Evolutionary conservation across 2,113 vertebrate genomes (phyloP).

Genomic region (Hippoglossus stenolepis): DNA sequence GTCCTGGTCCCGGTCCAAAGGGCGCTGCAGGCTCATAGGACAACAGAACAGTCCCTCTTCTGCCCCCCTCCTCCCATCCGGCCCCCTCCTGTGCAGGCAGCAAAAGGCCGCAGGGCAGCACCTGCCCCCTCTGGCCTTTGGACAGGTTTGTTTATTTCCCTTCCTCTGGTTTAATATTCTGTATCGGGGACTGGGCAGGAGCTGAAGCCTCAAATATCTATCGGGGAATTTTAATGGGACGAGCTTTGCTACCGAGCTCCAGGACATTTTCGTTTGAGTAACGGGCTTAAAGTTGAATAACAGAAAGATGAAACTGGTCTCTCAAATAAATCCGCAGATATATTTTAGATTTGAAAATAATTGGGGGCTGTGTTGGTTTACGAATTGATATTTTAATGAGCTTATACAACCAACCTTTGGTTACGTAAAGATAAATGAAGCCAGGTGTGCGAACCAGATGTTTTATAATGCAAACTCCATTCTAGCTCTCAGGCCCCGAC

Average conservation of each 20-base stretch:
- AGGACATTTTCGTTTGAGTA: neutral
- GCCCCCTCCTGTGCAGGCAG: conserved; percentile 85
- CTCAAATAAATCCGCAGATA: neutral
- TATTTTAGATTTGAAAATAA: too few species aligned
- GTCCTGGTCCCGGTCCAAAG: conserved; percentile 89
- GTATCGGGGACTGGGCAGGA: neutral
- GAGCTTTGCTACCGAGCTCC: neutral
- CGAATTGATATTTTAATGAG: too few species aligned
- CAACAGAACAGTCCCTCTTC: conserved; percentile 85
- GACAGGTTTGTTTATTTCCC: conserved; percentile 81
- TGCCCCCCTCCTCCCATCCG: conserved; percentile 81
- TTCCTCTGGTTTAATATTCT: neutral
- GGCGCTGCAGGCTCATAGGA: conserved; percentile 85
- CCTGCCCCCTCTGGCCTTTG: conserved; percentile 86
- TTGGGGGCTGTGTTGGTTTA: too few species aligned
- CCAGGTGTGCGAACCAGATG: too few species aligned
- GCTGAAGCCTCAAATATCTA: neutral
- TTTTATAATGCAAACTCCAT: too few species aligned
- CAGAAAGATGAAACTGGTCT: neutral
- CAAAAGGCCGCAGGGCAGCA: conserved; percentile 87
- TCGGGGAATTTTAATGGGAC: neutral
- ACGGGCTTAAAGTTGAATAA: too few species aligned
- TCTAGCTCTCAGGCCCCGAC: too few species aligned
- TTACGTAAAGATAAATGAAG: too few species aligned
- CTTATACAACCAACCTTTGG: too few species aligned